phyloP scores from a whole-genome alignment of 2,888 invertebrate species.

The Chrysotoxum bicinctum region DNA sequence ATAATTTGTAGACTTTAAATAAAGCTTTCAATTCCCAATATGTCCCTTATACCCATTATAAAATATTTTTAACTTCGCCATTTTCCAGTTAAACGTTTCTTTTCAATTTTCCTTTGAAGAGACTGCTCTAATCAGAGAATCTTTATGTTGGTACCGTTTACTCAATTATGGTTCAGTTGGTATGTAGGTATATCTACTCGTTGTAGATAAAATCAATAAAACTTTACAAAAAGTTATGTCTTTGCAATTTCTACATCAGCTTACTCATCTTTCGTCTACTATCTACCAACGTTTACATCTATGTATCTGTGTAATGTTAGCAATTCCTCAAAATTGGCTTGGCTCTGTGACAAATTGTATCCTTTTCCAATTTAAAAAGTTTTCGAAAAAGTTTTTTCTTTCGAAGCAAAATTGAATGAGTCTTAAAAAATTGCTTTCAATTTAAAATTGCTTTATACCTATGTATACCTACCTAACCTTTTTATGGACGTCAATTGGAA shows the following conservation, averaged over 20 bases:
- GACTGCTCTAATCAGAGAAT: background rate
- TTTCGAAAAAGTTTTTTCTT: slow-evolving; percentile 7
- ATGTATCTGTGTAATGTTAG: background rate
- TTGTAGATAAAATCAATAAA: too few species aligned
- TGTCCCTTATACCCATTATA: too few species aligned
- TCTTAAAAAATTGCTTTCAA: slow-evolving; percentile 18
- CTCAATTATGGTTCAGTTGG: background rate
- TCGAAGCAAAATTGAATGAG: background rate
- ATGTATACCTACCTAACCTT: background rate
- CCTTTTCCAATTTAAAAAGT: slow-evolving; percentile 29
- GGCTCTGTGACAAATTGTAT: slow-evolving; percentile 38
- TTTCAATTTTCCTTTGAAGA: too few species aligned
- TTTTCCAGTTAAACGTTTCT: too few species aligned
- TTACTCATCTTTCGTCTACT: background rate
- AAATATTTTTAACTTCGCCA: too few species aligned
- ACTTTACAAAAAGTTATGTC: background rate
- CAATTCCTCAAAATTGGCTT: slow-evolving; percentile 22
- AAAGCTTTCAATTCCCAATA: too few species aligned
- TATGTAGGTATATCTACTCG: background rate
- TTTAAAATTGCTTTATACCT: background rate
- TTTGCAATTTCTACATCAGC: slow-evolving; percentile 9
- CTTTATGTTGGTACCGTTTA: background rate
- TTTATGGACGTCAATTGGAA: background rate
- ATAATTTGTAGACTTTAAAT: too few species aligned
- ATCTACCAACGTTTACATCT: background rate